phyloP scores from a whole-genome alignment of 2,888 invertebrate genomes.

The Alcis repandata region DNA sequence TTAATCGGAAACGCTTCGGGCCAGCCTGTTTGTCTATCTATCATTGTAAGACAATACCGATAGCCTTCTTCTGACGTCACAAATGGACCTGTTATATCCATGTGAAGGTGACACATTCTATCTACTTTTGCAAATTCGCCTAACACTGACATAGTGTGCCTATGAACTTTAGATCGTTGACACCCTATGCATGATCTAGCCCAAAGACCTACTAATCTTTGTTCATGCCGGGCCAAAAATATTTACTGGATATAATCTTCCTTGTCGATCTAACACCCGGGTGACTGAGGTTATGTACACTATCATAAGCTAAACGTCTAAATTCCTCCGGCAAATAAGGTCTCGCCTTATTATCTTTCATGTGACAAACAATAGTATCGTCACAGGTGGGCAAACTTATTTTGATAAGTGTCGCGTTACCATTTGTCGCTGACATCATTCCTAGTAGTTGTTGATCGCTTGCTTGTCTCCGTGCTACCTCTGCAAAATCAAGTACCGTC shows the following conservation, averaged over 20 bases:
- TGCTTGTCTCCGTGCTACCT: background rate
- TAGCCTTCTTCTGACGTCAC: background rate
- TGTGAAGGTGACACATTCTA: background rate
- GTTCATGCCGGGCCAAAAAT: too few relatives aligned
- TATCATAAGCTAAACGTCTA: slow-evolving; percentile 6
- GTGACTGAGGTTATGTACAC: too few relatives aligned
- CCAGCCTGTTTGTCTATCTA: background rate
- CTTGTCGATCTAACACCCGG: slow-evolving; percentile 12
- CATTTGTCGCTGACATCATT: background rate
- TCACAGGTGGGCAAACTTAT: background rate
- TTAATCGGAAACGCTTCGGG: slow-evolving; percentile 1
- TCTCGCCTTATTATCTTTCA: background rate
- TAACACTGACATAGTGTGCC: background rate
- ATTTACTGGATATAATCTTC: background rate
- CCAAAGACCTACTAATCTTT: background rate
- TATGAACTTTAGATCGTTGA: background rate
- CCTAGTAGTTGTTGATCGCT: background rate
- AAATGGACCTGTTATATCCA: background rate
- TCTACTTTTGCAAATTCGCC: background rate
- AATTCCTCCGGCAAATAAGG: slow-evolving; percentile 1
- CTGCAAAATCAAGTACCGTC: background rate
- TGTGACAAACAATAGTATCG: slow-evolving; percentile 3
- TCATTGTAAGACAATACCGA: background rate
- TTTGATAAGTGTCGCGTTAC: background rate
- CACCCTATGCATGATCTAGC: background rate